These are phyloP conservation scores for Cephus nigrinus DNA, from an alignment of 2,888 invertebrate species.

Conservation along the genomic window DNA sequence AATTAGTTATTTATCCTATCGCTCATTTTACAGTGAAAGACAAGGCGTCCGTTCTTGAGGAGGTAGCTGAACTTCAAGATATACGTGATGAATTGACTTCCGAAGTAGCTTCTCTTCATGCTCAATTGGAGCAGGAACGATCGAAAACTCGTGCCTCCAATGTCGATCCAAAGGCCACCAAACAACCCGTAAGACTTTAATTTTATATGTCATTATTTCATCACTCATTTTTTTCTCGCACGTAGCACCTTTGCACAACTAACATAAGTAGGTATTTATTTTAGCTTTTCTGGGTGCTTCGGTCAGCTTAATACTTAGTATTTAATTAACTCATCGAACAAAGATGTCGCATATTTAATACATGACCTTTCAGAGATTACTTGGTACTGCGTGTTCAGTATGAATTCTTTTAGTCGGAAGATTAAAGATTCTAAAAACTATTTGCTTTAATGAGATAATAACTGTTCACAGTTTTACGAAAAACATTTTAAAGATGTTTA, in stretches of 20 bases:
- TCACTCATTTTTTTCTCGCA: not conserved
- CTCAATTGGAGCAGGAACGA: conserved; percentile 80
- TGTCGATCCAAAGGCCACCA: conserved; percentile 67
- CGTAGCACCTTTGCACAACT: not conserved
- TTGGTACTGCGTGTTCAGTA: no score
- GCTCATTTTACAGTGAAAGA: conserved; percentile 77
- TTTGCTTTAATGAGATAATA: no score
- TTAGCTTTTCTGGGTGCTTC: no score
- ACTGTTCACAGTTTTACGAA: not conserved
- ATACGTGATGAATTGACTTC: conserved; percentile 80
- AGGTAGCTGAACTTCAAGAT: conserved; percentile 76
- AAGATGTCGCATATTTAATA: no score
- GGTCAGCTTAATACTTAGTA: no score
- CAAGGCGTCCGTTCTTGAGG: conserved; percentile 79
- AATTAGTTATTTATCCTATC: conserved; percentile 5
- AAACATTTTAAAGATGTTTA: not conserved
- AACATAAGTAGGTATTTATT: not conserved
- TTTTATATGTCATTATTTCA: not conserved
- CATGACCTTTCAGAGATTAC: no score
- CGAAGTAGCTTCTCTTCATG: conserved; percentile 76
- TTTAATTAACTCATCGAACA: no score
- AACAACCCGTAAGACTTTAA: conserved; percentile 52
- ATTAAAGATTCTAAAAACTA: no score
- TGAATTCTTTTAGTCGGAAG: no score
- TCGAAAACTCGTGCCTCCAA: conserved; percentile 72